Evolutionary conservation across 2,888 invertebrate genomes (phyloP), one percentile per base, ranked within the genome.

Genomic region (Luperina nickerlii): DNA sequence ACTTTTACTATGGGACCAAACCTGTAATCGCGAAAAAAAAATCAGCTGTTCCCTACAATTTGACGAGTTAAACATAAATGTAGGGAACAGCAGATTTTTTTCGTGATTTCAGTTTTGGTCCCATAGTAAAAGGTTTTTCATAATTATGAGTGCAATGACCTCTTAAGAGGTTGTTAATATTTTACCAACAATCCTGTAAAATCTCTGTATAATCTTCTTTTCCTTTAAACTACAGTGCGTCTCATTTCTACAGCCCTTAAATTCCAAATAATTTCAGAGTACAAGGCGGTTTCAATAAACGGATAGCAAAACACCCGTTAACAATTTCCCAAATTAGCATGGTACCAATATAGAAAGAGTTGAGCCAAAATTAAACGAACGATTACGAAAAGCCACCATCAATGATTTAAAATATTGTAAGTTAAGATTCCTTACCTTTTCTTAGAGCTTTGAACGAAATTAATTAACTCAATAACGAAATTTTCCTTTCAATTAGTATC

Each of bases 401-500:
- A 9, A 73, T 48, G 51, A 18, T 27, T 63, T 2, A 27, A 71
- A 81, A 83, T 70, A 79, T 74, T 74, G 51, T 48, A 67, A 79
- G 76, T 76, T 78, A 63, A 65, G 54, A 66, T 57, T 67, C 54
- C 38, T 62, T n/a, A 73, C 51, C 68, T 67, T 70, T 74, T 78
- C 78, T 68, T 78, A 79, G 73, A 48, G 69, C 74, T 83, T 84
- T 76, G 51, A 76, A 27, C 62, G 45, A 73, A 85, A 88, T 80
- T 86, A 87, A 90, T 87, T 89, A 85, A 84, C 76, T 69, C 74
- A 74, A 74, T 82, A 78, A 54, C 42, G 54, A 73, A 80, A 84
- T 83, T 84, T 86, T 83, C 85, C 84, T 76, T 81, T 71, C 79
- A 82, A 88, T 87, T 90, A 86, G 74, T 87, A 83, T 65, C 76